Base-by-base conservation (phyloP, 2,113 vertebrate genomes). In the Brienomyrus brachyistius region DNA sequence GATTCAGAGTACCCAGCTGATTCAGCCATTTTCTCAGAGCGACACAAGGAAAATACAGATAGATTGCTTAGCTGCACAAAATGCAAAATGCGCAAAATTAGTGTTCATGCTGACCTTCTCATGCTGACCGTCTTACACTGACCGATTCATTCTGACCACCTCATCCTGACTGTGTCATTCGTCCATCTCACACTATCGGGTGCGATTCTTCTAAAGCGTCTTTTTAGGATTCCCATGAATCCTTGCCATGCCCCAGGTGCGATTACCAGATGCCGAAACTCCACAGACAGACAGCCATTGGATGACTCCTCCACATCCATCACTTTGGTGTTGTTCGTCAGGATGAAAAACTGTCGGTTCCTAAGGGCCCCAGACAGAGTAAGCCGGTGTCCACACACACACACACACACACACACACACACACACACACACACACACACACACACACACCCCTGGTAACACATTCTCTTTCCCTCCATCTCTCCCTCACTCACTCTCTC, bases 281-380 rank as follows among this genome's bases (percentile, higher is more conserved):
- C 98, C 59, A 99, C 98, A 0, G 98, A 98, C 40, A 99, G 95
- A 91, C 97, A 98, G 85, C 98, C 98, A 0, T 97, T 98, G 15
- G 97, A 96, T 0, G 97, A 98, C 89, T 99, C 98, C 91, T 99
- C 98, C 66, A 98, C 96, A 91, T 98, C 98, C 98, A 99, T 99
- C 8, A 97, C 98, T 95, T 99, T 99, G 92, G 97, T 96, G 2
- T 98, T 98, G 47, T 97, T 98, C 89, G 97, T 98, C 91, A 97
- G 97, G 91, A 99, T 98, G 90, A 98, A 97, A 91, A 99, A 99
- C 90, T 98, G 98, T 54, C 98, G 96, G 92, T 97, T 98, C 92
- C 98, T 99, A 89, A 10, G 91, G 86, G 91, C 89, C 89, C 0
- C 21, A 88, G 50, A 54, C 50, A n/a, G 50, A 45, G n/a, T 52